Base-by-base conservation (phyloP, 2,797 vertebrate genomes). In the Emydoidea blandingii region DNA sequence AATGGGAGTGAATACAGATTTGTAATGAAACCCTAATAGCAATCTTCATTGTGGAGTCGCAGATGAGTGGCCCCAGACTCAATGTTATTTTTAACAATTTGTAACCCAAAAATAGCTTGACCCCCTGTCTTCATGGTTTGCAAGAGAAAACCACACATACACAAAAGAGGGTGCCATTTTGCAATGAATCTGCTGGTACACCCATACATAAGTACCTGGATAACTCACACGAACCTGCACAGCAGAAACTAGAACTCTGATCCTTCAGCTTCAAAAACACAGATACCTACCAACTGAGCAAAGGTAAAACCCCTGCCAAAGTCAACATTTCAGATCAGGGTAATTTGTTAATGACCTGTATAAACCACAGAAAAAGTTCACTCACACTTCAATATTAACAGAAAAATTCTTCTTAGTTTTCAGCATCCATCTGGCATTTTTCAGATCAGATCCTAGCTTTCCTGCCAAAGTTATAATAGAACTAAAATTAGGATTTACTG, bases 201-300 rank as follows among this genome's bases (percentile, higher is more conserved):
- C 54, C 91, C 83, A 95, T 95, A 49, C 93, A 93, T 96, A 96
- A 96, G 83, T 90, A 90, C 93, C 85, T 3, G 96, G 94, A 91
- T 95, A 94, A 93, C 85, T 92, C n/a, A 62, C 90, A 80, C 54
- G 95, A 65, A 88, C 83, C 84, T 74, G 54, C 85, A 91, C 1
- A 94, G 86, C 80, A 96, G 84, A 94, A 25, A 37, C 34, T 41
- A 72, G 8, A 72, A 72, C 18, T 74, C 95, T 96, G 91, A 96
- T 96, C 87, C 93, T 94, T 95, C 83, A 96, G 93, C 87, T 65
- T 79, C 87, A 91, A 96, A 78, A 72, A 94, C 84, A 88, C 65
- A 90, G 29, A 74, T 87, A 86, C 56, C 88, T 85, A 91, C 53
- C 53, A 86, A 23, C 87, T 82, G n/a, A 91, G 0, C 16, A 79